These are phyloP conservation scores for Ophioderma brevispina DNA, from an alignment of 35 echinoderm and acorn worm species.

Conservation along the genomic window DNA sequence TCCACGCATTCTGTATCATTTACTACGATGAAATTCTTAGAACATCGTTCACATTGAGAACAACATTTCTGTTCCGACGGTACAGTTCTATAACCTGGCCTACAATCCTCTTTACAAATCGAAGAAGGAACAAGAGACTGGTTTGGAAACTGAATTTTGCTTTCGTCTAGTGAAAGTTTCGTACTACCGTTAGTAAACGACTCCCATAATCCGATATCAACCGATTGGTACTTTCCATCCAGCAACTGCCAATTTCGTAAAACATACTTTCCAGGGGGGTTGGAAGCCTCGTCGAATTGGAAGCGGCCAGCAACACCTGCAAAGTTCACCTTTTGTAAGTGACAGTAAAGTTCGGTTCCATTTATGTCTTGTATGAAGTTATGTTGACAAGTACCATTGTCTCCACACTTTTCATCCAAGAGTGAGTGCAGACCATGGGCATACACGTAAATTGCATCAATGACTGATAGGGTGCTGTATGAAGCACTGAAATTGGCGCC, in stretches of 20 bases:
- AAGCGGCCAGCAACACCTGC: neutral
- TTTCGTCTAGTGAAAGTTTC: neutral
- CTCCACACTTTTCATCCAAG: neutral
- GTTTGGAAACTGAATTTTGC: neutral
- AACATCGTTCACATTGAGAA: slow-evolving; percentile 11
- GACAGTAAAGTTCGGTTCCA: neutral
- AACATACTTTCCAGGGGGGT: slow-evolving; percentile 43
- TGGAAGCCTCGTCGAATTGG: slow-evolving; percentile 18
- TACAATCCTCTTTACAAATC: neutral
- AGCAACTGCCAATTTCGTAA: slow-evolving; percentile 10
- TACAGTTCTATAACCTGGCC: neutral
- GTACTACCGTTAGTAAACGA: neutral
- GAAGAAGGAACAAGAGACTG: neutral
- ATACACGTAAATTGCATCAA: slow-evolving; percentile 41
- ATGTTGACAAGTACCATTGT: neutral
- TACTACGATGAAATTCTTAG: neutral
- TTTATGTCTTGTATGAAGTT: neutral
- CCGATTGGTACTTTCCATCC: neutral
- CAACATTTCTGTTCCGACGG: slow-evolving; percentile 29
- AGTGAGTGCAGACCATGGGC: slow-evolving; percentile 30
- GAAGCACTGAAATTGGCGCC: neutral
- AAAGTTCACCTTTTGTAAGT: slow-evolving; percentile 19
- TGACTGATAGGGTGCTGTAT: slow-evolving; percentile 10
- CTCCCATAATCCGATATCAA: slow-evolving; percentile 21
- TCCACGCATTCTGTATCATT: slow-evolving; percentile 21